Evolutionary conservation across 1,140 invertebrate species (phyloP), one percentile per base, ranked within the genome.

Genomic region (Hycleus phaleratus): DNA sequence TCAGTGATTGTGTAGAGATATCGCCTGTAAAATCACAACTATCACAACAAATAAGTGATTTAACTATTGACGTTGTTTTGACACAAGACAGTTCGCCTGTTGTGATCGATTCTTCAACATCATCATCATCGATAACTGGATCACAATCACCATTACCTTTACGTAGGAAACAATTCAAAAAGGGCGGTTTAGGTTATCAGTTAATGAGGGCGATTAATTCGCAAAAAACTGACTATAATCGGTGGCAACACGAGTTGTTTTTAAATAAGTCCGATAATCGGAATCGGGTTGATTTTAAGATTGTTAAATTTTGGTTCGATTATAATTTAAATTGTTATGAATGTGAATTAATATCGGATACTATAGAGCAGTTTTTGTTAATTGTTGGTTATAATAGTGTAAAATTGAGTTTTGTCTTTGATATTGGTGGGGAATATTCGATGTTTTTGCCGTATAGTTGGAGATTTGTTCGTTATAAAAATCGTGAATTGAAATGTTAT

Each of bases 231-330:
- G 58, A 55, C 47, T 12, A 49, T 11, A 46, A 52, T 3, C 63
- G 60, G 9, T 65, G 64, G 64, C 56, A 62, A 54, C 64, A 65
- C 49, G 64, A 65, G 55, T 8, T 59, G 39, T 62, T 49, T 38
- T 54, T 51, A 25, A 61, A 57, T 53, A 61, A 61, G n/a, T 40
- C 26, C 12, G 51, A 55, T 26, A 43, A 48, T 10, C 40, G 52
- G 46, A 42, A 38, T 43, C 2, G 32, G 7, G 3, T 32, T 32
- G 32, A 32, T 32, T 8, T 38, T 44, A 9, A 5, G 4, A 32
- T 32, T 1, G 7, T 32, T 32, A 32, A 7, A 32, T 32, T 0
- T 32, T 32, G 32, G 32, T 32, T 32, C 0, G 32, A 32, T 4
- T 32, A 32, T 7, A 32, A 32, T 32, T 32, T 32, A 7, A 32